Evolutionary conservation across 1,140 invertebrate genomes (phyloP), one percentile per base, ranked within the genome.

Genomic region (Hestina assimilis): DNA sequence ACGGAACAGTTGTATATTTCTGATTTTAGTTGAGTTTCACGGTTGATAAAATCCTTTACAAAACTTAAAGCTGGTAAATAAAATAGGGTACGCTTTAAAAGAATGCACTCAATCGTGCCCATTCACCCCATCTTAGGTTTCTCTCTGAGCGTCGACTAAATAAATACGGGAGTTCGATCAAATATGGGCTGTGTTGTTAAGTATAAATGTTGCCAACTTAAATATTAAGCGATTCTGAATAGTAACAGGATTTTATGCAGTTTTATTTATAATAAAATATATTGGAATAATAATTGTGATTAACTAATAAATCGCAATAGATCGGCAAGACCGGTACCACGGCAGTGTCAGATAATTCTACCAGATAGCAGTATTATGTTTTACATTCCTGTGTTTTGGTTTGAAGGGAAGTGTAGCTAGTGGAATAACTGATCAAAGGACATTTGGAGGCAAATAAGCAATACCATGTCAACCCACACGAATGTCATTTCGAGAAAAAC

Each of bases 141-240:
- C 55, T 50, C 47, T 40, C 29, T 43, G 15, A 66, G 60, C 47
- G 62, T 60, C 66, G 69, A 64, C 63, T 71, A 69, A 69, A 51
- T 66, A 63, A 72, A 73, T 76, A 78, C 63, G 62, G 60, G 62
- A 68, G 51, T 65, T 59, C 57, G 57, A 63, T 65, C 63, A 71
- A 74, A 74, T 71, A 71, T 62, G 65, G 70, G 70, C 40, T 43
- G 46, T 50, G 38, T 26, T 51, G 19, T 33, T 11, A 6, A 19
- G 45, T 28, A 46, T 48, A 31, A 31, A 43, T 43, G 20, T 58
- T 31, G 46, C 47, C 15, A 47, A 26, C 31, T 24, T 12, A 47
- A 55, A 55, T 55, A 38, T 55, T 55, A 31, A 23, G 46, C 29
- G 29, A 17, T 11, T 23, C 19, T 41, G n/a, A n/a, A n/a, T n/a